These are phyloP conservation scores for Dolichomitus sp. DNA, from an alignment of 2,888 invertebrate genomes.

Conservation along the genomic window DNA sequence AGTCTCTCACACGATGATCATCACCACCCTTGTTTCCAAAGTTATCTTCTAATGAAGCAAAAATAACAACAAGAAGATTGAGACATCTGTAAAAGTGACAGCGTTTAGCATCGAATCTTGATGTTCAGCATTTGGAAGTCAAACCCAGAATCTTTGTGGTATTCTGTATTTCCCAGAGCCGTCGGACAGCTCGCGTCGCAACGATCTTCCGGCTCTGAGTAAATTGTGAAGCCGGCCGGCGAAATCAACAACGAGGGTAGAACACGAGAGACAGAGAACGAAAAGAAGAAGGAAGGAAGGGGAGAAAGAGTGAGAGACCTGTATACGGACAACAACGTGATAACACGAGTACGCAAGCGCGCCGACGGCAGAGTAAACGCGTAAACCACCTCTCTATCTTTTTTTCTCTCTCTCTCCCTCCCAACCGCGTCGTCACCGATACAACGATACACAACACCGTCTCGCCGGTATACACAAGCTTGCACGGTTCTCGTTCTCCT, in stretches of 20 bases:
- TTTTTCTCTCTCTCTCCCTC: slow-evolving; percentile 12
- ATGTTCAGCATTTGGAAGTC: not conserved
- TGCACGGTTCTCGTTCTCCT: slow-evolving; percentile 25
- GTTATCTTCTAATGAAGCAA: not conserved
- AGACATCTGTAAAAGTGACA: slow-evolving; percentile 7
- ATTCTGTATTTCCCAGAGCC: slow-evolving; percentile 14
- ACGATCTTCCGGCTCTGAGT: slow-evolving; percentile 4
- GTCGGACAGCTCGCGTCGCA: slow-evolving; percentile 42
- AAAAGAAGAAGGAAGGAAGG: not conserved
- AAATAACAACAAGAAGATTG: not conserved
- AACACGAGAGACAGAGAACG: slow-evolving; percentile 27
- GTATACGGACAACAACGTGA: slow-evolving; percentile 64
- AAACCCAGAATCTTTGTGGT: not conserved
- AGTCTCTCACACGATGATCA: not conserved
- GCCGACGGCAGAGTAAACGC: slow-evolving; percentile 61
- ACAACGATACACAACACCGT: slow-evolving; percentile 66
- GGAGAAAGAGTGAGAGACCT: slow-evolving; percentile 39
- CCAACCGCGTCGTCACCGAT: slow-evolving; percentile 47
- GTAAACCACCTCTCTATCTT: slow-evolving; percentile 52
- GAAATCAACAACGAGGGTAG: slow-evolving; percentile 49
- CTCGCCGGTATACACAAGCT: slow-evolving; percentile 56
- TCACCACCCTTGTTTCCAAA: not conserved
- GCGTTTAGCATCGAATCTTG: not conserved
- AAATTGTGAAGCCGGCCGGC: slow-evolving; percentile 59
- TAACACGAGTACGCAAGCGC: slow-evolving; percentile 66